A percentile compares a stretch with the other conserved stretches of the same genome.
phyloP scores from a whole-genome alignment of 2,797 vertebrate genomes.

The Mycteria americana region DNA sequence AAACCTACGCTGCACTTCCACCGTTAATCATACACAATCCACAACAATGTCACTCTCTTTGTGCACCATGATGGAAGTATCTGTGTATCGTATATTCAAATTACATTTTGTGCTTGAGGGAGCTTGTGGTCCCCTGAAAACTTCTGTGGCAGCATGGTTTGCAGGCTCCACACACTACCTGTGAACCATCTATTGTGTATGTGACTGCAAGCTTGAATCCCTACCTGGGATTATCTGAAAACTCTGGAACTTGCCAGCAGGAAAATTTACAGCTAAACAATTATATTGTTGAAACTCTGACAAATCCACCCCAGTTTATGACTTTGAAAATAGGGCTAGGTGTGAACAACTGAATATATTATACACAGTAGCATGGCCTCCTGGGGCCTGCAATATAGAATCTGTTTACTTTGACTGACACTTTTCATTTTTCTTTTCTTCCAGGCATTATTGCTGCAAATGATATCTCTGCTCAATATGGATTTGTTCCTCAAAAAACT shows the following conservation, averaged over 20 bases:
- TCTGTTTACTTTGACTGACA: conserved; percentile 58
- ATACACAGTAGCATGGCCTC: not conserved
- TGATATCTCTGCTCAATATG: conserved; percentile 37
- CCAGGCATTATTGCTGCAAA: conserved; percentile 53
- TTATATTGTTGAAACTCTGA: conserved; percentile 72
- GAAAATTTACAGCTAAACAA: conserved; percentile 69
- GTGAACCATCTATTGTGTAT: not conserved
- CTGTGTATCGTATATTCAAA: conserved; percentile 44
- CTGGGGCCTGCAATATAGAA: conserved; percentile 25
- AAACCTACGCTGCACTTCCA: not conserved
- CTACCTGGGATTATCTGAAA: conserved; percentile 65
- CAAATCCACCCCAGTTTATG: conserved; percentile 64
- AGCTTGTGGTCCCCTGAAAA: not conserved
- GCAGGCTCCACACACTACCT: not conserved
- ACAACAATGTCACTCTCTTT: conserved; percentile 24
- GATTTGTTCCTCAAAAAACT: conserved; percentile 60
- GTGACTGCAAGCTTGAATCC: conserved; percentile 49
- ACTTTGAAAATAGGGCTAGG: conserved; percentile 67
- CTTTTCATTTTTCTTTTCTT: conserved; percentile 62
- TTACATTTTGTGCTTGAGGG: conserved; percentile 36
- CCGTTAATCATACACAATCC: not conserved
- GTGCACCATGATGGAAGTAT: not conserved
- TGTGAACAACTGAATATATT: conserved; percentile 56
- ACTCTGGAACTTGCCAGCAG: conserved; percentile 45
- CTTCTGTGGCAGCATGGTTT: not conserved